Conservation (phyloP, 1,140 invertebrate genomes). For the Brachionus asplanchnoidis region DNA sequence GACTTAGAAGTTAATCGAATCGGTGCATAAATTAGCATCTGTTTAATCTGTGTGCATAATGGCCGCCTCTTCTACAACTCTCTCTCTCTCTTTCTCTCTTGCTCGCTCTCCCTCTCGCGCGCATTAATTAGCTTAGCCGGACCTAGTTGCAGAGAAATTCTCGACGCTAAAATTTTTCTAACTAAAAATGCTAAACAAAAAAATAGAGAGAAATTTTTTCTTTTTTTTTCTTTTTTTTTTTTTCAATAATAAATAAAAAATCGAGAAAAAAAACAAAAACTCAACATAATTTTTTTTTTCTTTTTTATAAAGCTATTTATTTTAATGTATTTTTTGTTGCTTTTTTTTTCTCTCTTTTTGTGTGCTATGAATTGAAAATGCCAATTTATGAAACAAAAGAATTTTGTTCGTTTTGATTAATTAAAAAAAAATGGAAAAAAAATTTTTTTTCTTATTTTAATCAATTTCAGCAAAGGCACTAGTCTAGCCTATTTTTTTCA, state of each 20-base stretch:
- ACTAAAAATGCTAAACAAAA: neutral
- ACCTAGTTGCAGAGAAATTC: neutral
- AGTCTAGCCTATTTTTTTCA: neutral
- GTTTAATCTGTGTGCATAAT: neutral
- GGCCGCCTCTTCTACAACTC: neutral
- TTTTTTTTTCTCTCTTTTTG: neutral
- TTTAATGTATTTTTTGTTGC: neutral
- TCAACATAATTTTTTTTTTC: conserved; percentile 1
- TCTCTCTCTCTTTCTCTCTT: neutral
- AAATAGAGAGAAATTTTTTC: neutral
- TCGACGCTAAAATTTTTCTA: neutral
- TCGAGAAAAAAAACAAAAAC: neutral
- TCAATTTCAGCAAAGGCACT: neutral
- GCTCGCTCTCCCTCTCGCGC: no score
- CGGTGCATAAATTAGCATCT: neutral
- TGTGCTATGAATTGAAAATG: neutral
- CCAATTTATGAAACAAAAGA: neutral
- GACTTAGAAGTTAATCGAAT: neutral
- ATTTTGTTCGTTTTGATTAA: neutral
- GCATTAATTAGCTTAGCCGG: neutral
- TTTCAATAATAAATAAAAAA: neutral
- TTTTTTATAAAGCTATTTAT: neutral
- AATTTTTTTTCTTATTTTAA: neutral
- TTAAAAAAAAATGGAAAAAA: neutral
- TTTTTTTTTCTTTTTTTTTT: neutral